A percentile compares a stretch with the other conserved stretches of the same genome.
These are phyloP conservation scores for Dermochelys coriacea DNA, from an alignment of 2,797 vertebrate genomes.

Conservation along the genomic window DNA sequence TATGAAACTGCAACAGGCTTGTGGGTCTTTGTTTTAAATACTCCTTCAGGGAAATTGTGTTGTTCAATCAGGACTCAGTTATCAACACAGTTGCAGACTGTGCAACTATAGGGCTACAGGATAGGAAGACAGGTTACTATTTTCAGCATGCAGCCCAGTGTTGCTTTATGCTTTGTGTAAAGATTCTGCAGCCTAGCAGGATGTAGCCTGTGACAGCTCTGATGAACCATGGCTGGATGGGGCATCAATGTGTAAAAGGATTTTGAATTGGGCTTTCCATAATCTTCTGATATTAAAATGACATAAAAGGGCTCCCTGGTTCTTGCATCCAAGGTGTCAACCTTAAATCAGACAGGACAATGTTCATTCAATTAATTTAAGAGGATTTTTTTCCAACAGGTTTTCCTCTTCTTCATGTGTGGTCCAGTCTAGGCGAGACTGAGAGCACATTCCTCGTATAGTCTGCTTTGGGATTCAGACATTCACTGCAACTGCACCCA, in stretches of 20 bases:
- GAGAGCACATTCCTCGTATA: background rate
- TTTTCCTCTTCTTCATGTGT: background rate
- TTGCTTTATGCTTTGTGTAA: slow-evolving; percentile 42
- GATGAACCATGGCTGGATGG: slow-evolving; percentile 13
- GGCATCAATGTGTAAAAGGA: slow-evolving; percentile 8
- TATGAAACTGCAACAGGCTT: background rate
- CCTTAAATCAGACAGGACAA: background rate
- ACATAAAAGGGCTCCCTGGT: background rate
- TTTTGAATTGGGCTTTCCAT: slow-evolving; percentile 19
- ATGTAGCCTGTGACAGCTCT: slow-evolving; percentile 36
- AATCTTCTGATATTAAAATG: background rate
- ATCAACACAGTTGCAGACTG: slow-evolving; percentile 51
- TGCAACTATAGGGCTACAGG: slow-evolving; percentile 30
- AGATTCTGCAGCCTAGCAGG: slow-evolving; percentile 45
- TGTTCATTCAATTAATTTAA: background rate
- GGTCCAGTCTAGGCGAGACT: background rate
- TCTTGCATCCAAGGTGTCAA: slow-evolving; percentile 10
- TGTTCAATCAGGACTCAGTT: slow-evolving; percentile 46
- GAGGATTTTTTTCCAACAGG: background rate
- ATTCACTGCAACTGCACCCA: background rate
- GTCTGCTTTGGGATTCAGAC: background rate
- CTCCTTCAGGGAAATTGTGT: background rate
- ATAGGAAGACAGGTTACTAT: slow-evolving; percentile 41
- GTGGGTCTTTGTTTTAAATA: slow-evolving; percentile 45
- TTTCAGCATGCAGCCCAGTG: slow-evolving; percentile 53